Percentiles rank a stretch among this genome's conserved stretches.
Evolutionary conservation across 2,888 invertebrate species (phyloP).

Genomic region (Stenodera caucasica): DNA sequence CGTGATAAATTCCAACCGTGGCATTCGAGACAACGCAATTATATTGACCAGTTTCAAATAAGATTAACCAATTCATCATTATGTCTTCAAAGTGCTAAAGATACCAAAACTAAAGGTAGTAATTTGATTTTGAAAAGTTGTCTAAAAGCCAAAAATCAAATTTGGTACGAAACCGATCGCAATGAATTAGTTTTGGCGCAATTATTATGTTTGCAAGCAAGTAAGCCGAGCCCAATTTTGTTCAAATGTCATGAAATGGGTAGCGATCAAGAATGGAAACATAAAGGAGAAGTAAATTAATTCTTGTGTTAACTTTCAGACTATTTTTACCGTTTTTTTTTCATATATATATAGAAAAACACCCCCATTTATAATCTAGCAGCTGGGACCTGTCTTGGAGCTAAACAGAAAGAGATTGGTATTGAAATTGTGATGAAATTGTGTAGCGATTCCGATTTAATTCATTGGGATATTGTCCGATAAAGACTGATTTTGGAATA

Average conservation of each 20-base stretch:
- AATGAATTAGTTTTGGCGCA: constrained; percentile 82
- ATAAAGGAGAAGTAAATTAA: constrained; percentile 74
- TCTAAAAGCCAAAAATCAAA: constrained; percentile 70
- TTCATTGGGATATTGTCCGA: constrained; percentile 61
- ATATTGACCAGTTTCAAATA: constrained; percentile 72
- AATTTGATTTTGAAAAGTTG: constrained; percentile 73
- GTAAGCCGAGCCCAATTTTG: constrained; percentile 65
- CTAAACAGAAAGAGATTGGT: constrained; percentile 53
- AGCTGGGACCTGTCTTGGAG: constrained; percentile 80
- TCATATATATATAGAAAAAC: constrained; percentile 66
- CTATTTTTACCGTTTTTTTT: constrained; percentile 20
- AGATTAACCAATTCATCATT: constrained; percentile 71
- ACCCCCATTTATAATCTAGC: constrained; percentile 85
- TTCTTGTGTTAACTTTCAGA: constrained; percentile 4
- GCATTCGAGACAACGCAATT: constrained; percentile 79
- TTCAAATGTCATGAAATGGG: constrained; percentile 93
- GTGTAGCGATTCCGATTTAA: constrained; percentile 60
- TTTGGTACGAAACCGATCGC: constrained; percentile 84
- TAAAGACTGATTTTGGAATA: constrained; percentile 14
- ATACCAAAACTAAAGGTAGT: constrained; percentile 77
- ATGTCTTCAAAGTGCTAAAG: constrained; percentile 79
- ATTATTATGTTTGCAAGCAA: constrained; percentile 81
- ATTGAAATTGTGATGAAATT: constrained; percentile 63
- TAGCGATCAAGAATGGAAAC: constrained; percentile 90
- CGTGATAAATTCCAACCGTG: constrained; percentile 75